phyloP scores from a whole-genome alignment of 2,888 invertebrate genomes.

The Drosophila austrosaltans region DNA sequence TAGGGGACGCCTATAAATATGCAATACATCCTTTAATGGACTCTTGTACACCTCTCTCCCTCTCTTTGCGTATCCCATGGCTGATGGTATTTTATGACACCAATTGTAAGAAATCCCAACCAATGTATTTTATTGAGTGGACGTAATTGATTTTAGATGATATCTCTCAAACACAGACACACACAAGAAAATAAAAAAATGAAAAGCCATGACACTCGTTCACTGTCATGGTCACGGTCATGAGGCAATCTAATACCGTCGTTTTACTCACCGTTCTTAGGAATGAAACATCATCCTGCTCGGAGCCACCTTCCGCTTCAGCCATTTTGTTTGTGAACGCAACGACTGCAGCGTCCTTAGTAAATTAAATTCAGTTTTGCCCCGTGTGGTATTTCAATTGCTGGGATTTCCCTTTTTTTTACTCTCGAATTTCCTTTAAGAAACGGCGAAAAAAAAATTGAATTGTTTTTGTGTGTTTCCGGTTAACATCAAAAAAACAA shows the following conservation, averaged over 20 bases:
- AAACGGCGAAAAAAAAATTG: constrained; percentile 15
- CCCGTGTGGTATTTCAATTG: constrained; percentile 53
- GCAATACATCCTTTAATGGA: constrained; percentile 54
- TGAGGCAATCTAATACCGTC: background rate
- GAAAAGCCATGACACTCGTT: background rate
- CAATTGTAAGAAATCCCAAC: constrained; percentile 72
- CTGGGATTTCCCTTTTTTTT: constrained; percentile 48
- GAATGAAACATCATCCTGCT: constrained; percentile 99
- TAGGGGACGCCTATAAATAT: constrained; percentile 56
- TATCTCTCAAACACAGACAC: constrained; percentile 37
- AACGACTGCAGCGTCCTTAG: constrained; percentile 72
- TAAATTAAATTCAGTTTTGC: constrained; percentile 43
- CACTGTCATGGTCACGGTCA: constrained; percentile 21
- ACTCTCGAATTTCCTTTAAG: constrained; percentile 50
- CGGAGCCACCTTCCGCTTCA: constrained; percentile 97
- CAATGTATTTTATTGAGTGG: constrained; percentile 78
- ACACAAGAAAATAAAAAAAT: background rate
- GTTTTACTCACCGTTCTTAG: constrained; percentile 94
- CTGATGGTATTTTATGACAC: constrained; percentile 63
- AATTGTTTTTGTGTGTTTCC: constrained; percentile 2
- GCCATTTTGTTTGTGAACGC: constrained; percentile 87
- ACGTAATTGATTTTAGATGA: constrained; percentile 80
- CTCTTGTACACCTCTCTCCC: background rate
- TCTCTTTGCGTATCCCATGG: background rate
- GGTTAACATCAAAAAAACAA: background rate